phyloP scores from a whole-genome alignment of 1,140 invertebrate species.

The Hycleus cichorii region DNA sequence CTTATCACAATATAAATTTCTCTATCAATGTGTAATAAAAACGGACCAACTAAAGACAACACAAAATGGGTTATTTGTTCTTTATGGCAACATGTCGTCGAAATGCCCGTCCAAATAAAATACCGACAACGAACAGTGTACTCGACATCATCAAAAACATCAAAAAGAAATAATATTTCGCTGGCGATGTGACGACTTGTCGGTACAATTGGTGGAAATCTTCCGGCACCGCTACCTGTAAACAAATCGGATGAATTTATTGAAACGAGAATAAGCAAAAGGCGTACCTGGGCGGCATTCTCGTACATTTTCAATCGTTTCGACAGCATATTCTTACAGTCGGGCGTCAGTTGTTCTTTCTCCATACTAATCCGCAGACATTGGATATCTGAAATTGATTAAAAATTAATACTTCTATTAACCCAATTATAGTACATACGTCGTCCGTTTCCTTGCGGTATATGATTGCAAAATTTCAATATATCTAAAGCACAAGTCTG shows the following conservation, averaged over 20 bases:
- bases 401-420: neutral
- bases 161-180: slow-evolving; percentile 70
- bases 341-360: slow-evolving; percentile 58
- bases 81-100: slow-evolving; percentile 46
- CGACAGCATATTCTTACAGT: slow-evolving; percentile 71
- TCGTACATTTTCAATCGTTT: slow-evolving; percentile 83
- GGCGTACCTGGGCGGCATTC: slow-evolving; percentile 69
- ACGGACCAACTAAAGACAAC: neutral
- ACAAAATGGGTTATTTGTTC: slow-evolving; percentile 32
- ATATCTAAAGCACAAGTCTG: slow-evolving; percentile 72
- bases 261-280: neutral
- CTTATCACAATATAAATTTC: neutral
- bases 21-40: slow-evolving; percentile 4
- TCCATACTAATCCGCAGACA: slow-evolving; percentile 70
- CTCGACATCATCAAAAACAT: slow-evolving; percentile 62
- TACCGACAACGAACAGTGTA: slow-evolving; percentile 69
- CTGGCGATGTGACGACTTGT: slow-evolving; percentile 62
- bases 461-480: slow-evolving; percentile 72
- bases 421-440: slow-evolving; percentile 49
- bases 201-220: slow-evolving; percentile 63
- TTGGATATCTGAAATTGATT: slow-evolving; percentile 61
- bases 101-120: slow-evolving; percentile 74
- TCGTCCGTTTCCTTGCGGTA: slow-evolving; percentile 78
- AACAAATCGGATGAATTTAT: neutral
- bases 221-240: slow-evolving; percentile 45